phyloP scores from a whole-genome alignment of 2,113 vertebrate species.

The Alosa alosa region DNA sequence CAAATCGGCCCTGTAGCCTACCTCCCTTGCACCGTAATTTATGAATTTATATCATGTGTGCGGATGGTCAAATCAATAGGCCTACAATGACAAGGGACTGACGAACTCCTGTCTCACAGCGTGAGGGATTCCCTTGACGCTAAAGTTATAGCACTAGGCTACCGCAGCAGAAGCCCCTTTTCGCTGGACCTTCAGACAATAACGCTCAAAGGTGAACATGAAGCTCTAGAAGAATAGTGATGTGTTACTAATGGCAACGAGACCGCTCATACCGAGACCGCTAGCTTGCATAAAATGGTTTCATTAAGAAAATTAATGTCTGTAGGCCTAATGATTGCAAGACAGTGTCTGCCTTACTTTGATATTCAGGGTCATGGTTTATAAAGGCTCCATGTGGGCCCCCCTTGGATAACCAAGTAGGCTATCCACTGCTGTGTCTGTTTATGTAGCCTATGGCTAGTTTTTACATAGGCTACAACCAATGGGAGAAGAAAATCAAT shows the following conservation, averaged over 20 bases:
- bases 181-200: neutral
- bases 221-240: slow-evolving; percentile 17
- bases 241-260: neutral
- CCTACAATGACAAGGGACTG: slow-evolving; percentile 19
- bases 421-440: neutral
- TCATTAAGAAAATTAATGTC: slow-evolving; percentile 49
- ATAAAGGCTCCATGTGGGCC: neutral
- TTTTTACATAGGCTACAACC: slow-evolving; percentile 17
- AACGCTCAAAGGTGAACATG: neutral
- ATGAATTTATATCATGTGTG: slow-evolving; percentile 27
- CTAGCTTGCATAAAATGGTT: slow-evolving; percentile 24
- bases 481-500: slow-evolving; percentile 35
- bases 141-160: slow-evolving; percentile 31
- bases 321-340: slow-evolving; percentile 40
- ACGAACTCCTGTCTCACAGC: slow-evolving; percentile 32
- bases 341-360: slow-evolving; percentile 6
- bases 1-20: neutral
- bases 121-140: slow-evolving; percentile 24
- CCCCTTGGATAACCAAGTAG: slow-evolving; percentile 14
- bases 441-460: no score
- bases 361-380: slow-evolving; percentile 28
- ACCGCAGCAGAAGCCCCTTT: neutral
- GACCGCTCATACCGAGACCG: neutral
- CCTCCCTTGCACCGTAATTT: slow-evolving; percentile 26
- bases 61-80: slow-evolving; percentile 37